Percentiles rank a stretch among this genome's conserved stretches.
Conservation (phyloP, 2,888 invertebrate species). For the Deilephila porcellus region DNA sequence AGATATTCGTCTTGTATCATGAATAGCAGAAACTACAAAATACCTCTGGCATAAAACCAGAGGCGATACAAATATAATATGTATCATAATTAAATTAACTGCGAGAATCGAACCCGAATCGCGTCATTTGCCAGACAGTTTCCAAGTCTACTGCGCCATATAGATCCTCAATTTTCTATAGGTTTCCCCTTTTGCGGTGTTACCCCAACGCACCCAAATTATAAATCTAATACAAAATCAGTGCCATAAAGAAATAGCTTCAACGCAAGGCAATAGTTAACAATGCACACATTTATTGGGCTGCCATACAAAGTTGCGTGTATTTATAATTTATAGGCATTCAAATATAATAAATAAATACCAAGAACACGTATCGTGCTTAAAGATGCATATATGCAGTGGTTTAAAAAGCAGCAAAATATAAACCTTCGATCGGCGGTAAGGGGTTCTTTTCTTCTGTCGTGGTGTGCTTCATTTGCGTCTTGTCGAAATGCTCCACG, state of each 20-base stretch:
- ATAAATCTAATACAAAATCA: not conserved
- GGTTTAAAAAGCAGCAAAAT: constrained; percentile 54
- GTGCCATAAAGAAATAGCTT: too few species aligned
- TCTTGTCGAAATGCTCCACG: constrained; percentile 90
- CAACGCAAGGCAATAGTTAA: not conserved
- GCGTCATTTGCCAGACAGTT: not conserved
- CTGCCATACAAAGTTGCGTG: constrained; percentile 4
- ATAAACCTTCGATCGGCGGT: constrained; percentile 89
- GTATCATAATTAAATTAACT: not conserved
- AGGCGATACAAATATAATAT: not conserved
- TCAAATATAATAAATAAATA: constrained; percentile 24
- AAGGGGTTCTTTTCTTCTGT: constrained; percentile 90
- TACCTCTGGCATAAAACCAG: not conserved
- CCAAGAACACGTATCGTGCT: constrained; percentile 28
- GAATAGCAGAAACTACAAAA: not conserved
- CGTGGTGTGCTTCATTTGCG: constrained; percentile 89
- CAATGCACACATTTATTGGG: not conserved
- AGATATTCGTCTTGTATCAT: not conserved
- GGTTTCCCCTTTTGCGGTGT: too few species aligned
- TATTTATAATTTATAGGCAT: constrained; percentile 12
- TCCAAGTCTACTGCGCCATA: not conserved
- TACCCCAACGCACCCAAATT: too few species aligned
- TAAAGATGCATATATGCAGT: constrained; percentile 39
- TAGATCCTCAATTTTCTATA: not conserved
- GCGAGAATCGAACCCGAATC: not conserved